Evolutionary conservation across 2,113 vertebrate species (phyloP).

Genomic region (Oplegnathus fasciatus): DNA sequence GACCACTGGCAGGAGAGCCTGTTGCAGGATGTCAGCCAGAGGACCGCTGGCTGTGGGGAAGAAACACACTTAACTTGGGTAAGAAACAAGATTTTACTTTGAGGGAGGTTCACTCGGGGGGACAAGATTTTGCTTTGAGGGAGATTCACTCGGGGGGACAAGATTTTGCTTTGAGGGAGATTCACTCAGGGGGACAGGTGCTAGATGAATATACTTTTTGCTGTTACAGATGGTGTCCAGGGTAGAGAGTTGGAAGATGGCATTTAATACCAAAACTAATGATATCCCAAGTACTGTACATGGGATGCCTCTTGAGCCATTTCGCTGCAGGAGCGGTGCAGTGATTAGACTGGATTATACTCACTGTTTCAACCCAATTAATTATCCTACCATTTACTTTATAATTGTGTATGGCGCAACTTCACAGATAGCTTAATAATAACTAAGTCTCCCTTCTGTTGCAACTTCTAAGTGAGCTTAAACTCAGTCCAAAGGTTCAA

Average conservation of each 20-base stretch:
- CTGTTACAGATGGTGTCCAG: background rate
- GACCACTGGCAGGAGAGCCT: constrained; percentile 89
- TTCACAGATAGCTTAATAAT: background rate
- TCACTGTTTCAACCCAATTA: background rate
- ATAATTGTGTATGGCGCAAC: background rate
- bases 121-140: background rate
- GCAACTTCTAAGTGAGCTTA: background rate
- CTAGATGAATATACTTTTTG: no score
- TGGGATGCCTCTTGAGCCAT: background rate
- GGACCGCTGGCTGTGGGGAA: constrained; percentile 83
- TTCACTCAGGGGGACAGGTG: background rate
- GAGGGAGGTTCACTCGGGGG: background rate
- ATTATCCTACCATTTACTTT: background rate
- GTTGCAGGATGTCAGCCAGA: constrained; percentile 85
- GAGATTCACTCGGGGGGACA: background rate
- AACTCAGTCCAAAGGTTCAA: background rate
- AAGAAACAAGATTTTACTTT: background rate
- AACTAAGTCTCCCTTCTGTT: background rate
- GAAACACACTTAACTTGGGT: background rate
- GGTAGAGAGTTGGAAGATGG: background rate
- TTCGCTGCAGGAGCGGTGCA: background rate
- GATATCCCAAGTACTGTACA: background rate
- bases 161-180: background rate
- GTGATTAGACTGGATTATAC: background rate
- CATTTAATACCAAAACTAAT: background rate